phyloP scores from a whole-genome alignment of 2,797 vertebrate genomes.

The Eptatretus atami region DNA sequence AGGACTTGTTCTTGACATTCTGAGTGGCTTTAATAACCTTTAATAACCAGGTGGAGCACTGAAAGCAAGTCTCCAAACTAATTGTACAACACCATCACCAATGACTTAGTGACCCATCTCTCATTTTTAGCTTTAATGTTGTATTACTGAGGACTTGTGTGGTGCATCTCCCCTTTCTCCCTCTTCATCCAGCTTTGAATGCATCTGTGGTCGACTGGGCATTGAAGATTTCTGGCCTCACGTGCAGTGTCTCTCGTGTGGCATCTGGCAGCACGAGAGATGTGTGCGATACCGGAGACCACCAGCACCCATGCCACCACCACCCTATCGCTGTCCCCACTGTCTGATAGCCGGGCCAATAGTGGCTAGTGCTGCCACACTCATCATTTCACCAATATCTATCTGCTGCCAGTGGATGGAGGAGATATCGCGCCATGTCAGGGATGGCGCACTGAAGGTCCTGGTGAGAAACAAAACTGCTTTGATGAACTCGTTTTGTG shows the following conservation, averaged over 20 bases:
- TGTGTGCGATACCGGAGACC: conserved; percentile 86
- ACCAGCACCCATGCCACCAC: conserved; percentile 16
- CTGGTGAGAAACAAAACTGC: conserved; percentile 28
- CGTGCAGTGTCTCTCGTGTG: conserved; percentile 74
- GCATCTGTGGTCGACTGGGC: conserved; percentile 68
- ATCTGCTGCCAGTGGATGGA: conserved; percentile 98
- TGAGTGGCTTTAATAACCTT: too few species aligned
- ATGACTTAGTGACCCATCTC: too few species aligned
- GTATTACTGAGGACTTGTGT: too few species aligned
- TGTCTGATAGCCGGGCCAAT: conserved; percentile 93
- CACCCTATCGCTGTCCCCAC: conserved; percentile 81
- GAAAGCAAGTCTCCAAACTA: too few species aligned
- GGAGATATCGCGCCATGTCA: conserved; percentile 70
- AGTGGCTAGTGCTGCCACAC: conserved; percentile 55
- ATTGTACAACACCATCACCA: too few species aligned
- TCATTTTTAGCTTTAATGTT: too few species aligned
- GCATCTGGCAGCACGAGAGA: conserved; percentile 73
- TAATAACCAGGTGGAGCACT: too few species aligned
- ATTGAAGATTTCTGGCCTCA: conserved; percentile 47
- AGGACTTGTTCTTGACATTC: too few species aligned
- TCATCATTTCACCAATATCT: conserved; percentile 88
- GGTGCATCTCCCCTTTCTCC: too few species aligned
- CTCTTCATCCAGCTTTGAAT: conserved; percentile 28
- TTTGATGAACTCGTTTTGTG: conserved; percentile 6
- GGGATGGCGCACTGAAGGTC: conserved; percentile 47